A percentile compares a stretch with the other conserved stretches of the same genome.
Conservation (phyloP, 2,888 invertebrate species). For the Lamellibrachia satsuma region DNA sequence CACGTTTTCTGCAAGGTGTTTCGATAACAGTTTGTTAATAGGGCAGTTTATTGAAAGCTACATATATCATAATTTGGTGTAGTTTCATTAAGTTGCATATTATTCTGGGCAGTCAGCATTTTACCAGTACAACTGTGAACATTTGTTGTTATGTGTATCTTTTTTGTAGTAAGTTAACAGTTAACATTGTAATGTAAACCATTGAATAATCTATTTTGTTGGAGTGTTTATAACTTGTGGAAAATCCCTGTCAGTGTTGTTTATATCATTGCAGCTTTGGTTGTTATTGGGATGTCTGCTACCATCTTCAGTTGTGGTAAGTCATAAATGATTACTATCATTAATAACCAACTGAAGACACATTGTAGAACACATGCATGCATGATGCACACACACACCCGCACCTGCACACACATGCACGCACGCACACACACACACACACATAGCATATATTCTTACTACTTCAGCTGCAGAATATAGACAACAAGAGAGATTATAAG, state of each 20-base stretch:
- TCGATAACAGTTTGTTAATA: no score
- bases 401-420: conserved; percentile 24
- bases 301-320: conserved; percentile 2
- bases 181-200: neutral
- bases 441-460: conserved; percentile 25
- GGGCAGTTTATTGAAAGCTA: neutral
- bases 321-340: neutral
- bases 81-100: neutral
- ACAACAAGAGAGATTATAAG: neutral
- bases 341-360: neutral
- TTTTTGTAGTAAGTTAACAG: neutral
- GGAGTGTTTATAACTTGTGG: neutral
- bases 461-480: no score
- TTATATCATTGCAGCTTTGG: neutral
- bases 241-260: neutral
- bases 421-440: conserved; percentile 23
- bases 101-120: neutral
- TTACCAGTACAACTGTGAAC: neutral
- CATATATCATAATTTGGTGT: neutral
- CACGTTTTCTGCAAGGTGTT: no score
- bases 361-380: neutral
- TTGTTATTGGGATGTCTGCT: neutral
- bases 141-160: neutral
- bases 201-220: neutral
- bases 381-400: neutral